Conservation (phyloP, 37 sponge, comb jelly and placozoan species). For the Halisarca cf. caerulea region DNA sequence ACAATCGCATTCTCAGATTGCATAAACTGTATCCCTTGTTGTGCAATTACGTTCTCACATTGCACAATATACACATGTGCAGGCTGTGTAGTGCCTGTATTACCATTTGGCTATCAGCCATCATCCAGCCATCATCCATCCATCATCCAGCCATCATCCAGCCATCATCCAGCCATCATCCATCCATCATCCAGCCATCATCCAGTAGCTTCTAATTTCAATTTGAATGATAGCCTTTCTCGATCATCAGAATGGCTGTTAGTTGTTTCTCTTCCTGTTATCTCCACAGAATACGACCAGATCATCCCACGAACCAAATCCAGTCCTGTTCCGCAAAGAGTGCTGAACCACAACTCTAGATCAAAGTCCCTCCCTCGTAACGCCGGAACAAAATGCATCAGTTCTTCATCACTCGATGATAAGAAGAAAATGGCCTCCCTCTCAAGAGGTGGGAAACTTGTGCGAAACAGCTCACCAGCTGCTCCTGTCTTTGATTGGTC, state of each 20-base stretch:
- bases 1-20: no score
- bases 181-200: no score
- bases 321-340: neutral
- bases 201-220: no score
- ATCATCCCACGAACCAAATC: slow-evolving; percentile 5
- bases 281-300: slow-evolving; percentile 7
- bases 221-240: neutral
- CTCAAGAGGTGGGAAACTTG: neutral
- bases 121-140: no score
- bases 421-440: neutral
- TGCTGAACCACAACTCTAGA: neutral
- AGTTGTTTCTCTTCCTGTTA: neutral
- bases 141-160: no score
- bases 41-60: no score
- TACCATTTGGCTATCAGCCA: no score
- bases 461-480: slow-evolving; percentile 6
- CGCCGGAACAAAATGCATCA: neutral
- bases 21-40: no score
- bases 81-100: neutral
- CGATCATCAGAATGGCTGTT: neutral
- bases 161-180: no score
- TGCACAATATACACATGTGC: no score
- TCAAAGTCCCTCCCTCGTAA: slow-evolving; percentile 22
- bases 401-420: neutral
- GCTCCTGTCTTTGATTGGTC: neutral